Evolutionary conservation across 2,797 vertebrate genomes (phyloP).

Genomic region (Manis crassicaudata): DNA sequence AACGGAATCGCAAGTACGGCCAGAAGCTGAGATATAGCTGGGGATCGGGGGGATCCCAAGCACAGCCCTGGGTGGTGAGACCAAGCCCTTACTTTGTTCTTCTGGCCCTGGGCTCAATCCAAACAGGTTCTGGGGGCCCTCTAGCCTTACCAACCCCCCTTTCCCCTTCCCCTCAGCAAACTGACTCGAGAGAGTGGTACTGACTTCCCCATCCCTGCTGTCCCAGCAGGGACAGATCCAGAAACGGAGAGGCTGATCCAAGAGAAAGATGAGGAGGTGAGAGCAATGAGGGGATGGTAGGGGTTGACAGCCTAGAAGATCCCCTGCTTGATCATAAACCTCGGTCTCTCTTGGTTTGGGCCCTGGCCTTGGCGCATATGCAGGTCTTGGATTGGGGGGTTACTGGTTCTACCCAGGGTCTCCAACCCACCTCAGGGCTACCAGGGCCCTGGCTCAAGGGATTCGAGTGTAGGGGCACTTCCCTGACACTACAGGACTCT

Average conservation of each 20-base stretch:
- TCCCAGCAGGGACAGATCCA: slow-evolving; percentile 87
- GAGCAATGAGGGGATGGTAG: neutral
- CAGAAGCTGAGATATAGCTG: slow-evolving; percentile 63
- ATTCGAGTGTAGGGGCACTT: neutral
- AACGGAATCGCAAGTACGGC: slow-evolving; percentile 98
- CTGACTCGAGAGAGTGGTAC: slow-evolving; percentile 97
- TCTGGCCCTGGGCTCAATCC: slow-evolving; percentile 49
- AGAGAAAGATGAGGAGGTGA: slow-evolving; percentile 96
- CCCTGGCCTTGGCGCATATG: neutral
- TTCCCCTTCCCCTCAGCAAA: slow-evolving; percentile 88
- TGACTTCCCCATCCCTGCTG: slow-evolving; percentile 95
- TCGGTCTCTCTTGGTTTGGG: slow-evolving; percentile 15
- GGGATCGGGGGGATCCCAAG: slow-evolving; percentile 33
- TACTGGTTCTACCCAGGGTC: neutral
- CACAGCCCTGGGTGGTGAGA: slow-evolving; percentile 30
- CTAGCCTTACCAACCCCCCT: slow-evolving; percentile 62
- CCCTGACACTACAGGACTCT: neutral
- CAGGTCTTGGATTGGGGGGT: neutral
- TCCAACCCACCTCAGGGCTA: neutral
- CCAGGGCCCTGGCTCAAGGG: slow-evolving; percentile 19
- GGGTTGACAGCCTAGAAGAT: neutral
- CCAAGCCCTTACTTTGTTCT: slow-evolving; percentile 49
- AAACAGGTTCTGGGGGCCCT: slow-evolving; percentile 55
- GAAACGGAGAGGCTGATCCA: slow-evolving; percentile 97
- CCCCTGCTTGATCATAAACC: neutral